Conservation (phyloP, 2,797 vertebrate genomes). For the Pterois miles region DNA sequence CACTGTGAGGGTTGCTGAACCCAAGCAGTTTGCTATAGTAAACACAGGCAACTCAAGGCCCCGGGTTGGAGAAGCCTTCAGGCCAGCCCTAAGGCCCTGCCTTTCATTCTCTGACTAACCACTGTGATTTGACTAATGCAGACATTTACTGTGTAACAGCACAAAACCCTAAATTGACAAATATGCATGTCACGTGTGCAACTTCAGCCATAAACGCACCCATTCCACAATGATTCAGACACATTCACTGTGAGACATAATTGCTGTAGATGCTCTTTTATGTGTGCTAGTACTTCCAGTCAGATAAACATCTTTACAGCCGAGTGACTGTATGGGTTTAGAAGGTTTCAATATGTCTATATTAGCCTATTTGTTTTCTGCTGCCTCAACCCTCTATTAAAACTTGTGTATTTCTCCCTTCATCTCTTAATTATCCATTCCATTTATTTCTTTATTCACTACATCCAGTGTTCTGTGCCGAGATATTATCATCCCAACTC, state of each 20-base stretch:
- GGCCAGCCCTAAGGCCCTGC: slow-evolving; percentile 58
- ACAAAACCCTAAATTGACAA: slow-evolving; percentile 24
- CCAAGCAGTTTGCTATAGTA: slow-evolving; percentile 37
- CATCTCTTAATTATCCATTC: slow-evolving; percentile 57
- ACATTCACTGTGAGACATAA: background rate
- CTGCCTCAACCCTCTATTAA: slow-evolving; percentile 7
- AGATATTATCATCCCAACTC: slow-evolving; percentile 33
- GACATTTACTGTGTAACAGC: slow-evolving; percentile 29
- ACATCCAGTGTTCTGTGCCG: background rate
- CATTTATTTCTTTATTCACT: slow-evolving; percentile 60
- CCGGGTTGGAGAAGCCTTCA: slow-evolving; percentile 36
- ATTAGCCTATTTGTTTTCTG: slow-evolving; percentile 24
- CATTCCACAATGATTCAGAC: slow-evolving; percentile 3
- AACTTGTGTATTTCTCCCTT: slow-evolving; percentile 24
- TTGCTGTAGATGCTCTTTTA: slow-evolving; percentile 30
- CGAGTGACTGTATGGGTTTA: slow-evolving; percentile 13
- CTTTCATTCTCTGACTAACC: slow-evolving; percentile 56
- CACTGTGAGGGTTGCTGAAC: slow-evolving; percentile 17
- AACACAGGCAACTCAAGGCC: slow-evolving; percentile 35
- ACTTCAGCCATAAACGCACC: background rate
- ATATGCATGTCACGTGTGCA: slow-evolving; percentile 8
- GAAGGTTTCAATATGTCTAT: slow-evolving; percentile 22
- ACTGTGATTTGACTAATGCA: slow-evolving; percentile 62
- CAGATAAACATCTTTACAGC: slow-evolving; percentile 37
- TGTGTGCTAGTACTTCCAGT: background rate